phyloP scores from a whole-genome alignment of 2,113 vertebrate genomes.

The Sciurus niger region DNA sequence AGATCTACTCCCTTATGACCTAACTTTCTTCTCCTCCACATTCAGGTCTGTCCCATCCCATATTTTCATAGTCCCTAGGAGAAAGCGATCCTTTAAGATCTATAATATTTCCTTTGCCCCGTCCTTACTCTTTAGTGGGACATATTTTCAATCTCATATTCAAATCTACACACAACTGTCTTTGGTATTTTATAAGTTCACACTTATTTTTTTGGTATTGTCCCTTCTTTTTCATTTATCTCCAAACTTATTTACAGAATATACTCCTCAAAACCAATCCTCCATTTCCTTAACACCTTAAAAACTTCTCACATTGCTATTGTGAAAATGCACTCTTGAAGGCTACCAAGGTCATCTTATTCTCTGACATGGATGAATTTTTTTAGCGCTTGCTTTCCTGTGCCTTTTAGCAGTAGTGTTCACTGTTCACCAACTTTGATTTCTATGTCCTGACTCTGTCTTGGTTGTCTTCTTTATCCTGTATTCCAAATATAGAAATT shows the following conservation, averaged over 20 bases:
- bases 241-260: neutral
- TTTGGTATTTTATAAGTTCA: neutral
- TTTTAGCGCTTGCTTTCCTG: neutral
- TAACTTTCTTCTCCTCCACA: neutral
- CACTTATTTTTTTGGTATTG: neutral
- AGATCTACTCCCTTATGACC: neutral
- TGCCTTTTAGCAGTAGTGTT: neutral
- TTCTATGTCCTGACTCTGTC: neutral
- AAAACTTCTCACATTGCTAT: neutral
- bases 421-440: neutral
- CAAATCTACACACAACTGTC: neutral
- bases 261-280: neutral
- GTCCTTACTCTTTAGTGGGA: neutral
- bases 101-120: neutral
- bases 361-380: neutral
- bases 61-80: neutral
- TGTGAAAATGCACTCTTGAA: neutral
- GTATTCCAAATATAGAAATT: neutral
- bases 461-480: neutral
- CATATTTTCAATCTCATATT: conserved; percentile 16
- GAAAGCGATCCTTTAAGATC: neutral
- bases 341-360: neutral
- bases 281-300: neutral
- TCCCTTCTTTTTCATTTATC: neutral
- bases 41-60: neutral